phyloP scores from a whole-genome alignment of 23 tunicate genomes.

The Clavelina lepadiformis region DNA sequence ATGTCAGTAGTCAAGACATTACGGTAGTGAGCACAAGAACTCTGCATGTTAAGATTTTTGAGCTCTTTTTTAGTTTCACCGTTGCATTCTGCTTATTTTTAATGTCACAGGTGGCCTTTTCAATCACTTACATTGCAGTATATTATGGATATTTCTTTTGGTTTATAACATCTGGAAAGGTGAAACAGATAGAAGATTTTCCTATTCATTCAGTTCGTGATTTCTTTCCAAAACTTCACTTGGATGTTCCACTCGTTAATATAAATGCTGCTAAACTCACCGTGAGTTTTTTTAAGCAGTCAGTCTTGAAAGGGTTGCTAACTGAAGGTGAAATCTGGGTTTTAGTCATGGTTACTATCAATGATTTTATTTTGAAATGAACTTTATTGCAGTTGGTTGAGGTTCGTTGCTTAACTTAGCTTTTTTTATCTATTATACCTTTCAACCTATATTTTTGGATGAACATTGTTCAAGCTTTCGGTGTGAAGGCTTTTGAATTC shows the following conservation, averaged over 20 bases:
- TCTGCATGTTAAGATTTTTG: too few relatives aligned
- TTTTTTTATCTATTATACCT: too few relatives aligned
- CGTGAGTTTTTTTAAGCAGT: constrained; percentile 84
- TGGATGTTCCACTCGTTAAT: constrained; percentile 15
- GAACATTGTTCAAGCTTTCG: too few relatives aligned
- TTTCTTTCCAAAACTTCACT: constrained; percentile 39
- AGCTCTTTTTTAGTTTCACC: too few relatives aligned
- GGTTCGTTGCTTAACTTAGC: constrained; percentile 1
- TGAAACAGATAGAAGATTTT: constrained; percentile 50
- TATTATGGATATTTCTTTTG: constrained; percentile 71
- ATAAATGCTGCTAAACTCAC: constrained; percentile 38
- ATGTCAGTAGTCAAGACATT: too few relatives aligned
- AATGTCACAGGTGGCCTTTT: constrained; percentile 72
- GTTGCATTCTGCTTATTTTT: too few relatives aligned
- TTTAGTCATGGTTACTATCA: not conserved
- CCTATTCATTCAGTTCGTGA: constrained; percentile 39
- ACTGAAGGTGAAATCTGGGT: constrained; percentile 79
- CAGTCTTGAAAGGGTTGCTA: constrained; percentile 67
- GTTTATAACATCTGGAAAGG: constrained; percentile 34
- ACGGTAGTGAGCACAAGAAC: too few relatives aligned
- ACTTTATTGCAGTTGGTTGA: not conserved
- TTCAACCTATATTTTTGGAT: too few relatives aligned
- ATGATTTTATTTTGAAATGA: not conserved
- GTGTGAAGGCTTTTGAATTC: too few relatives aligned
- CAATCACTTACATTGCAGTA: constrained; percentile 22